Base-by-base conservation (phyloP, 2,113 vertebrate genomes). In the Phalacrocorax brasilianus region DNA sequence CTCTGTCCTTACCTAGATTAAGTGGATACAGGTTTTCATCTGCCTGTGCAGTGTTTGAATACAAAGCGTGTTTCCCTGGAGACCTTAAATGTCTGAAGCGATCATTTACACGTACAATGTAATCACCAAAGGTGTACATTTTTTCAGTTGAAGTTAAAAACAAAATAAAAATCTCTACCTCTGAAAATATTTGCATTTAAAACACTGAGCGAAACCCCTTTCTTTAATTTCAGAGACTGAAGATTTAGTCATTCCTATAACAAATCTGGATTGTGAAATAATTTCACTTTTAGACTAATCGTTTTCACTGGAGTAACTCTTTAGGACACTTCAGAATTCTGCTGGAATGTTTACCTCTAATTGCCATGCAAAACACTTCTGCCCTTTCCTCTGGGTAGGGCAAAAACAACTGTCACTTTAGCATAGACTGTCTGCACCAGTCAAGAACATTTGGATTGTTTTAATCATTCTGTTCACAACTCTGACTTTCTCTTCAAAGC, bases 61-160 rank as follows among this genome's bases (percentile, higher is more conserved):
- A 96, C 1, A 18, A 97, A 97, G 38, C 55, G 71, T 94, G 93
- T 98, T 98, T 97, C 95, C 96, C 93, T 98, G 96, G 96, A 98
- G 98, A 97, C 85, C 96, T 95, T 77, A 83, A 87, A 96, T 85
- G 87, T 82, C 78, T 97, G 83, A 89, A 95, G 83, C 44, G 96
- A 91, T 96, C 85, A 96, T 97, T 97, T 96, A 88, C 81, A 91
- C 63, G 85, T 88, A 96, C 71, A 97, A 44, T 83, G 70, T 88
- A 62, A 12, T 93, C 84, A 95, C 85, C 74, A 92, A 86, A 97
- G 85, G 30, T 66, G 63, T 62, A 40, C 13, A 23, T 85, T 65
- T 68, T 85, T 94, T 95, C 86, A 84, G 73, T 63, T 90, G 73
- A 74, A 95, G 66, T 66, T 44, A 59, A 58, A 77, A 81, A 85